phyloP scores from a whole-genome alignment of 2,888 invertebrate genomes.

The Ptychoptera contaminata region DNA sequence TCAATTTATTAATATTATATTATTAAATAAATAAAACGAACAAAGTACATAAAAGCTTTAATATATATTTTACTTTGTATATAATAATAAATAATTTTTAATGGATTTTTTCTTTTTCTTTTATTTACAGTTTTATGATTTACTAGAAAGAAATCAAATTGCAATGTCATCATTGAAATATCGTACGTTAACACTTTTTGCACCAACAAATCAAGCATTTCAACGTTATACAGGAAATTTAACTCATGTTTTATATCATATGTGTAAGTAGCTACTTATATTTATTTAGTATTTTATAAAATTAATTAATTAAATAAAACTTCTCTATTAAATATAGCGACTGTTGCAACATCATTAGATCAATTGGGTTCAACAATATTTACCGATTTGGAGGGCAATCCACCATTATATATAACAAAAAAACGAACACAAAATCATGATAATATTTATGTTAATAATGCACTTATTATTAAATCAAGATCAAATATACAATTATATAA shows the following conservation, averaged over 20 bases:
- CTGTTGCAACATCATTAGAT: constrained; percentile 55
- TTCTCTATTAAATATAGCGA: constrained; percentile 40
- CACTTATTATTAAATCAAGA: constrained; percentile 52
- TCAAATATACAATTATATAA: constrained; percentile 47
- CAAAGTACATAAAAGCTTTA: no score
- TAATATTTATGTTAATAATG: constrained; percentile 77
- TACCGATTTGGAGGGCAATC: constrained; percentile 70
- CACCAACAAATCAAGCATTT: constrained; percentile 77
- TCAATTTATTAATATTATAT: no score
- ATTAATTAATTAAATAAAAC: neutral
- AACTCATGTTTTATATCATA: constrained; percentile 60
- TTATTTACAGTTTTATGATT: constrained; percentile 57
- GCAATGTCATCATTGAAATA: constrained; percentile 57
- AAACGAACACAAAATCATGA: constrained; percentile 40
- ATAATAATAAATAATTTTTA: no score
- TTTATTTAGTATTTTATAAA: neutral
- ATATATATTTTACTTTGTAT: no score
- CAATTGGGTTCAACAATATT: constrained; percentile 39
- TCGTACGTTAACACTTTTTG: constrained; percentile 72
- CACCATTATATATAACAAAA: constrained; percentile 69
- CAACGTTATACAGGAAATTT: constrained; percentile 49
- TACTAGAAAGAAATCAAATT: constrained; percentile 53
- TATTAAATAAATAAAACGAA: no score
- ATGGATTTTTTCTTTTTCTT: constrained; percentile 7
- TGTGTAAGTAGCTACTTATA: constrained; percentile 45